Percentiles rank a stretch among this genome's conserved stretches.
Evolutionary conservation across 1,140 invertebrate genomes (phyloP).

Genomic region (Musca vetustissima): DNA sequence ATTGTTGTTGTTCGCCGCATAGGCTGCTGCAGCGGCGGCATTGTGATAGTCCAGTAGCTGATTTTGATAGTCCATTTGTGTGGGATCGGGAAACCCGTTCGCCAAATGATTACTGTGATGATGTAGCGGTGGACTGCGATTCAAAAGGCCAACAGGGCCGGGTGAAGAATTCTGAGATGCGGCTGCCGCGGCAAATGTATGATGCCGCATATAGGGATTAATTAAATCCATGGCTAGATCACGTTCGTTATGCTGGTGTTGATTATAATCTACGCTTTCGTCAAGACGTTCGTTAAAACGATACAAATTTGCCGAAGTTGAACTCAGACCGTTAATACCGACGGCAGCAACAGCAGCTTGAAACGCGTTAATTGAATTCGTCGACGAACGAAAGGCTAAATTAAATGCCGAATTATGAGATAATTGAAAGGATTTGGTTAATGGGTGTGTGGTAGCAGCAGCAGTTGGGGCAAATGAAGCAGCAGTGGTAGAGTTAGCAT

Average conservation of each 20-base stretch:
- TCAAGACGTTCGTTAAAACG: slow-evolving; percentile 9
- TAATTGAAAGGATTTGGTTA: slow-evolving; percentile 39
- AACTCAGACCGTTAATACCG: slow-evolving; percentile 10
- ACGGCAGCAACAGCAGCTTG: slow-evolving; percentile 15
- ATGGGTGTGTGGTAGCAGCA: slow-evolving; percentile 33
- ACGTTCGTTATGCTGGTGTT: background rate
- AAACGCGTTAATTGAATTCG: slow-evolving; percentile 11
- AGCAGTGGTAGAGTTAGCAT: slow-evolving; percentile 1
- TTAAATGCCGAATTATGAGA: slow-evolving; percentile 52
- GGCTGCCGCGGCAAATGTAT: slow-evolving; percentile 44
- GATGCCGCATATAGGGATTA: slow-evolving; percentile 54
- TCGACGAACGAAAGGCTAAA: slow-evolving; percentile 32
- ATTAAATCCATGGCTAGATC: slow-evolving; percentile 45
- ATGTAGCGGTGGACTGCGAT: slow-evolving; percentile 33
- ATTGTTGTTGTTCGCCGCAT: slow-evolving; percentile 45
- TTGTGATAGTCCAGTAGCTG: slow-evolving; percentile 46
- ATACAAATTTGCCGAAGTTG: background rate
- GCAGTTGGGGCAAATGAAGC: slow-evolving; percentile 32
- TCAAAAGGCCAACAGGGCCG: slow-evolving; percentile 34
- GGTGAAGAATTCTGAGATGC: slow-evolving; percentile 38
- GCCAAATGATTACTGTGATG: slow-evolving; percentile 20
- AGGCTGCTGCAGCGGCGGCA: slow-evolving; percentile 48
- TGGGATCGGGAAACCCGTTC: slow-evolving; percentile 26
- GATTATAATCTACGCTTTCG: background rate
- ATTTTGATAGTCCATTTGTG: slow-evolving; percentile 42